These are phyloP conservation scores for Pristionchus entomophagus DNA, from an alignment of 2,888 invertebrate genomes.

Conservation along the genomic window DNA sequence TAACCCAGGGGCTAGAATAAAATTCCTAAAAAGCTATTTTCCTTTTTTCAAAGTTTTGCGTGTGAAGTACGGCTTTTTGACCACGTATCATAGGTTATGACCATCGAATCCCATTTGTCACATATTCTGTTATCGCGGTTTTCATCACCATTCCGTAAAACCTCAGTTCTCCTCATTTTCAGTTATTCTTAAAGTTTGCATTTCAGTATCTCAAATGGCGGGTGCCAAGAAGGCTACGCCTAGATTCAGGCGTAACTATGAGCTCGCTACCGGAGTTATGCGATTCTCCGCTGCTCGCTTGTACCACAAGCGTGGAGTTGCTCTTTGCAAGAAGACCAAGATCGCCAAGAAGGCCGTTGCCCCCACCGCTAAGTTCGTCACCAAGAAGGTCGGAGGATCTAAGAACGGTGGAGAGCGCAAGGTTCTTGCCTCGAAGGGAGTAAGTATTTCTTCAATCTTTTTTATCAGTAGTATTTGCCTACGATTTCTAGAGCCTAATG, in stretches of 20 bases:
- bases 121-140: background rate
- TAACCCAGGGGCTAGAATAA: background rate
- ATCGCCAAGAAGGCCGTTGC: constrained; percentile 49
- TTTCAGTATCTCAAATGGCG: constrained; percentile 61
- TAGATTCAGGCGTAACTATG: constrained; percentile 86
- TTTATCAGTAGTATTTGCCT: background rate
- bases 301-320: constrained; percentile 80
- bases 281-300: constrained; percentile 88
- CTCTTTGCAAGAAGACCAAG: constrained; percentile 45
- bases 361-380: constrained; percentile 77
- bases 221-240: constrained; percentile 70
- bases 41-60: background rate
- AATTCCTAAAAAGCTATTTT: constrained; percentile 1
- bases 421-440: constrained; percentile 83
- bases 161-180: background rate
- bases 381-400: constrained; percentile 93
- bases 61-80: background rate
- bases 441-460: constrained; percentile 56
- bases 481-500: background rate
- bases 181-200: constrained; percentile 42
- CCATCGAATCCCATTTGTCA: background rate
- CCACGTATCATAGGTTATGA: background rate
- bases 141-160: background rate
- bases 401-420: constrained; percentile 94
- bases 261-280: constrained; percentile 88